Evolutionary conservation across 2,113 vertebrate species (phyloP).

Genomic region (Acinonyx jubatus): DNA sequence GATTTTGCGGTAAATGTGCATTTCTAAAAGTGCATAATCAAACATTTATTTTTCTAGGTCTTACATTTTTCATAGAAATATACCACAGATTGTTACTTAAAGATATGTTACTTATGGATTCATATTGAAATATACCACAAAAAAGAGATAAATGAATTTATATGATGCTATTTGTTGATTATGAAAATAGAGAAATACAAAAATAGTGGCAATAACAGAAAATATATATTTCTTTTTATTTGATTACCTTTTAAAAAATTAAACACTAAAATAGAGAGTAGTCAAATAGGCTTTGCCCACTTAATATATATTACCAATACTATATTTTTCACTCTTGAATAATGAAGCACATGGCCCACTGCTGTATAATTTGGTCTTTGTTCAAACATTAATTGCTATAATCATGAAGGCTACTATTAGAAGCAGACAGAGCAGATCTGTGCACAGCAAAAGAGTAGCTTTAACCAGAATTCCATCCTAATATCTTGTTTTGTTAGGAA

Average conservation of each 20-base stretch:
- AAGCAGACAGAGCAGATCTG: conserved; percentile 59
- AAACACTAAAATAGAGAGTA: conserved; percentile 25
- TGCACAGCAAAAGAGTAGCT: background rate
- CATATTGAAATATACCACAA: conserved; percentile 58
- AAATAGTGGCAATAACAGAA: conserved; percentile 72
- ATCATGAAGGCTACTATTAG: conserved; percentile 26
- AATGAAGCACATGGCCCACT: conserved; percentile 68
- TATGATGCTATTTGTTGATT: conserved; percentile 65
- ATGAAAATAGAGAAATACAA: conserved; percentile 76
- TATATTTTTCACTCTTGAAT: conserved; percentile 47
- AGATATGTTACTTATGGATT: conserved; percentile 59
- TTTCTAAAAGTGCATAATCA: conserved; percentile 66
- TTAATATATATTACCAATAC: background rate
- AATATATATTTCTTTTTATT: conserved; percentile 61
- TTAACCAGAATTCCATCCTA: conserved; percentile 31
- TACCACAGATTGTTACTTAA: conserved; percentile 33
- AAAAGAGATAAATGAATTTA: conserved; percentile 62
- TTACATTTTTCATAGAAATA: conserved; percentile 57
- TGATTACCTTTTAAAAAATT: conserved; percentile 45
- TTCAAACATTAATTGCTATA: conserved; percentile 68
- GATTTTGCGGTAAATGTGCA: conserved; percentile 54
- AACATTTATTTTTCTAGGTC: conserved; percentile 52
- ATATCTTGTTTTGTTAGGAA: conserved; percentile 69
- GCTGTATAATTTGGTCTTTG: conserved; percentile 66
- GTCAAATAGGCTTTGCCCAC: conserved; percentile 18